Evolutionary conservation across 2,888 invertebrate genomes (phyloP).

Genomic region (Microplitis manilae): DNA sequence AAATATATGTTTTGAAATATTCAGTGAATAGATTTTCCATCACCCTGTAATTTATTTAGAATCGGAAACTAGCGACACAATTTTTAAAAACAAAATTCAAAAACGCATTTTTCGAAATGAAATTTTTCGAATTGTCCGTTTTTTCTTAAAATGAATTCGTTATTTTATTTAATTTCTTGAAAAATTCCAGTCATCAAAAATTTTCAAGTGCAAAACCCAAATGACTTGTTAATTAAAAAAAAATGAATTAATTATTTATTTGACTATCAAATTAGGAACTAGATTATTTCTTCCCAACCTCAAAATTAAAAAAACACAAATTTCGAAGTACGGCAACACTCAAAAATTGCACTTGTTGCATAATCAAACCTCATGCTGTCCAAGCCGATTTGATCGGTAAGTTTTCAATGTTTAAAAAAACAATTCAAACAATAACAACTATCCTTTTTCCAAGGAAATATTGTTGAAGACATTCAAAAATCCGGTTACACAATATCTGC

Average conservation of each 20-base stretch:
- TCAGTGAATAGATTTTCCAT: too few species aligned
- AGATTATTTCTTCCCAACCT: constrained; percentile 77
- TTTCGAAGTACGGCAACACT: constrained; percentile 75
- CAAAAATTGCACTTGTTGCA: constrained; percentile 82
- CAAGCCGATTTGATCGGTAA: constrained; percentile 77
- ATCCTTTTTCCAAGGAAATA: constrained; percentile 74
- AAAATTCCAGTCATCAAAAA: too few species aligned
- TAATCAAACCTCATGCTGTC: constrained; percentile 93
- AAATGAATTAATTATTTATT: constrained; percentile 19
- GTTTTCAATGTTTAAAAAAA: not conserved
- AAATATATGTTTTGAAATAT: too few species aligned
- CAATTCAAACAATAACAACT: too few species aligned
- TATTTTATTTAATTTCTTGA: too few species aligned
- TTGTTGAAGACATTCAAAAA: constrained; percentile 82
- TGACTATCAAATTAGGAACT: constrained; percentile 72
- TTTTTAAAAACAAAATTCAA: too few species aligned
- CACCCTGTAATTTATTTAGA: too few species aligned
- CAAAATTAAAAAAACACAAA: constrained; percentile 67
- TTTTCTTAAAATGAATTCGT: not conserved
- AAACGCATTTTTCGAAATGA: too few species aligned
- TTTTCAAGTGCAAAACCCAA: not conserved
- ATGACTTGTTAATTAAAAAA: not conserved
- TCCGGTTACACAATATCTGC: constrained; percentile 85
- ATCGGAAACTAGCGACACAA: too few species aligned
- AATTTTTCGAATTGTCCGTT: not conserved